Conservation (phyloP, 1,140 invertebrate species). For the Tetramorium simillimum region DNA sequence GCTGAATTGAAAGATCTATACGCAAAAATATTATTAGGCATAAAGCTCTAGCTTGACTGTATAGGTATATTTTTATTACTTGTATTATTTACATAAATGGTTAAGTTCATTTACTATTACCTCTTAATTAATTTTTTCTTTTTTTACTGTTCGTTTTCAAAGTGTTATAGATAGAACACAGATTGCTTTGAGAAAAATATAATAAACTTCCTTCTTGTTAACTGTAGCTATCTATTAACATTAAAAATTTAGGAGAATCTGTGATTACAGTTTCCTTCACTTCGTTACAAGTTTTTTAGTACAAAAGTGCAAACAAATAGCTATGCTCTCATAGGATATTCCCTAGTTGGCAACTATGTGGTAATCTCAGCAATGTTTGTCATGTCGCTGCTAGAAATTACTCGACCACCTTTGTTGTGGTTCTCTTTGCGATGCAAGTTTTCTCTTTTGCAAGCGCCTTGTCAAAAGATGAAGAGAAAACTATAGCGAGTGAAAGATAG, state of each 20-base stretch:
- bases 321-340: not conserved
- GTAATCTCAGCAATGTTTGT: slow-evolving; percentile 55
- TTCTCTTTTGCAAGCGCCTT: slow-evolving; percentile 21
- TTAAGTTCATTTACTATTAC: too few species aligned
- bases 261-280: not conserved
- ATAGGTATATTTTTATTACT: too few species aligned
- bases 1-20: too few species aligned
- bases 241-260: slow-evolving; percentile 3
- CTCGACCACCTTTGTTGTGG: slow-evolving; percentile 45
- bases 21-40: too few species aligned
- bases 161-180: not conserved
- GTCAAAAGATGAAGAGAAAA: not conserved
- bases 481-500: not conserved
- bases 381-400: slow-evolving; percentile 36
- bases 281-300: slow-evolving; percentile 1
- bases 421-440: not conserved
- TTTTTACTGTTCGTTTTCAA: not conserved
- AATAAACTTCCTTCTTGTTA: not conserved
- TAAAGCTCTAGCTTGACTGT: too few species aligned
- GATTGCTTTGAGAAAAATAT: not conserved
- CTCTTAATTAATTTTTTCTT: not conserved
- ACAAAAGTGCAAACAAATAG: slow-evolving; percentile 33
- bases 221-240: not conserved
- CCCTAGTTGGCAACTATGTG: not conserved
- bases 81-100: too few species aligned